Base-by-base conservation (phyloP, 2,888 invertebrate species). In the Malachius bipustulatus region DNA sequence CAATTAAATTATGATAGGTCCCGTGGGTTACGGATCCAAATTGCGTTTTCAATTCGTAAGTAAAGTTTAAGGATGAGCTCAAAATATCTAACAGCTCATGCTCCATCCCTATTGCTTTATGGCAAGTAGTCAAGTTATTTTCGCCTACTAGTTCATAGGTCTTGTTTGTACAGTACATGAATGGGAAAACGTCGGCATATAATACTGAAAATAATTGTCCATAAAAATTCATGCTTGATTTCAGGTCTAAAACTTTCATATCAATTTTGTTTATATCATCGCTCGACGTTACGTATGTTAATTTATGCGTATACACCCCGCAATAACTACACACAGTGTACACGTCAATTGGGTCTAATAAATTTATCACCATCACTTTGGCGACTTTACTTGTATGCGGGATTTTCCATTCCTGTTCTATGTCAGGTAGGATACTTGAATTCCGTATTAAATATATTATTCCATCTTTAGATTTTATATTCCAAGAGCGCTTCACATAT, bases 31-130 rank as follows among this genome's bases (percentile, higher is more conserved):
- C n/a, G n/a, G n/a, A n/a, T n/a, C n/a, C n/a, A n/a, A n/a, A n/a
- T n/a, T n/a, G n/a, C n/a, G n/a, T n/a, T n/a, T n/a, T n/a, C 1
- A 46, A 35, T 24, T 16, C 27, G 24, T 37, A 48, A 4, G 42
- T 45, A 27, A 49, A 49, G 35, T 49, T 49, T n/a, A 47, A 28
- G 16, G 39, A 33, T 11, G 34, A 15, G 12, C 43, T 40, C 9
- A 47, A 16, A 8, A 38, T 16, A 8, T 41, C 16, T 15, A 49
- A 32, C 14, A 47, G 32, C n/a, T 30, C 31, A 27, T 31, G 35
- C 41, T 49, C 49, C 4, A 41, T 3, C n/a, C 49, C 49, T 4
- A 11, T 39, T 4, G 37, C 36, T 13, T 43, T 14, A 9, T 16
- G 16, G 29, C 49, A 49, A 19, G n/a, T n/a, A 8, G n/a, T n/a